Evolutionary conservation across 1,140 invertebrate genomes (phyloP).

Genomic region (Limonius californicus): DNA sequence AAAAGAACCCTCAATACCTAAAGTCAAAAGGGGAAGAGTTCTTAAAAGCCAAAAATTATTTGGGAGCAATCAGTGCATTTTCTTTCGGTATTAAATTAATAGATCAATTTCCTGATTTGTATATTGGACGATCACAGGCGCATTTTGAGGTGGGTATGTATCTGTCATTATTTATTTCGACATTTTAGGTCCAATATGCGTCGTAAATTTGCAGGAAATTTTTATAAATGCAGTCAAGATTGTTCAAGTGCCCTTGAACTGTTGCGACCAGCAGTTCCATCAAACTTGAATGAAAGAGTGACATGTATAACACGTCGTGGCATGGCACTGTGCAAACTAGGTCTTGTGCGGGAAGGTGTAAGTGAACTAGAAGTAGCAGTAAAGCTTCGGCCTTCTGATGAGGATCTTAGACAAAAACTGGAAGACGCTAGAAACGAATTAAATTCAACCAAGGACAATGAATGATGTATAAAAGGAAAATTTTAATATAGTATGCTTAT

Average conservation of each 20-base stretch:
- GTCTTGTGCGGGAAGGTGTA: constrained; percentile 66
- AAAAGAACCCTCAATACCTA: constrained; percentile 78
- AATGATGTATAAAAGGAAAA: no score
- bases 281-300: constrained; percentile 65
- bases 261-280: constrained; percentile 64
- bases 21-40: constrained; percentile 79
- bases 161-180: no score
- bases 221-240: constrained; percentile 44
- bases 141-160: constrained; percentile 70
- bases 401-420: background rate
- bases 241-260: constrained; percentile 66
- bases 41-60: constrained; percentile 67
- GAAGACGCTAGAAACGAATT: no score
- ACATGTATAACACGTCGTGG: constrained; percentile 68
- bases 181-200: background rate
- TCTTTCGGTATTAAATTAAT: constrained; percentile 72
- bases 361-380: constrained; percentile 58
- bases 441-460: no score
- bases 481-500: no score
- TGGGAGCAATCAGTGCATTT: constrained; percentile 78
- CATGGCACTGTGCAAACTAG: constrained; percentile 66
- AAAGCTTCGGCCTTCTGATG: constrained; percentile 10
- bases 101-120: constrained; percentile 69
- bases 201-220: constrained; percentile 17
- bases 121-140: constrained; percentile 69